Evolutionary conservation across 2,888 invertebrate species (phyloP).

Genomic region (Ptychoptera contaminata): DNA sequence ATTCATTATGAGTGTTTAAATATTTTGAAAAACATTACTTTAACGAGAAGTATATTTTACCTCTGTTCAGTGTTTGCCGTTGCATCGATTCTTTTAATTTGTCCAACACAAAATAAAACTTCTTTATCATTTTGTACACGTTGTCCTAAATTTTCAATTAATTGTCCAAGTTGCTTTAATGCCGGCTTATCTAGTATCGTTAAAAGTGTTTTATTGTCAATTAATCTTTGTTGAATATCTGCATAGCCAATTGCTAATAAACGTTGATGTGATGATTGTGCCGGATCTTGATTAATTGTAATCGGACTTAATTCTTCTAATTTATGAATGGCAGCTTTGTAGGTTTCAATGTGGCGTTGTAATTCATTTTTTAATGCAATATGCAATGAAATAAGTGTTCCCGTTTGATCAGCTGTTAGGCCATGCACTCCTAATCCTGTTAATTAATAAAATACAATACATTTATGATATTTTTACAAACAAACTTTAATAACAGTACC

Average conservation of each 20-base stretch:
- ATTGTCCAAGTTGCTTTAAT: constrained; percentile 53
- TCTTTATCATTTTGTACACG: constrained; percentile 86
- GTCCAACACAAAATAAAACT: constrained; percentile 55
- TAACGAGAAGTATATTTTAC: constrained; percentile 22
- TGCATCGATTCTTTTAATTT: constrained; percentile 46
- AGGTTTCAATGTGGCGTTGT: constrained; percentile 67
- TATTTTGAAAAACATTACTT: constrained; percentile 1
- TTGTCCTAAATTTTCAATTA: constrained; percentile 53
- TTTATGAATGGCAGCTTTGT: constrained; percentile 74
- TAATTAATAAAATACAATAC: background rate
- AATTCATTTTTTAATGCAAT: constrained; percentile 72
- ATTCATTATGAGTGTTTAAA: no score
- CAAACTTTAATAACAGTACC: constrained; percentile 30
- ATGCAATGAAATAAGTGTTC: constrained; percentile 58
- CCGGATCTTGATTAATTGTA: constrained; percentile 52
- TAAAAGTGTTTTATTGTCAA: constrained; percentile 79
- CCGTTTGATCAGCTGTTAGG: constrained; percentile 47
- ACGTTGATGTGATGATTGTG: constrained; percentile 77
- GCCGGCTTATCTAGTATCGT: constrained; percentile 73
- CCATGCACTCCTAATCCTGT: constrained; percentile 61
- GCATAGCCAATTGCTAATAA: constrained; percentile 66
- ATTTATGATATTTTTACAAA: constrained; percentile 1
- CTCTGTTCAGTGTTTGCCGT: constrained; percentile 45
- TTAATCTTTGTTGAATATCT: constrained; percentile 77
- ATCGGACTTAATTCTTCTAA: constrained; percentile 54